phyloP scores from a whole-genome alignment of 35 echinoderm and acorn worm species.

The Stichopus chloronotus region DNA sequence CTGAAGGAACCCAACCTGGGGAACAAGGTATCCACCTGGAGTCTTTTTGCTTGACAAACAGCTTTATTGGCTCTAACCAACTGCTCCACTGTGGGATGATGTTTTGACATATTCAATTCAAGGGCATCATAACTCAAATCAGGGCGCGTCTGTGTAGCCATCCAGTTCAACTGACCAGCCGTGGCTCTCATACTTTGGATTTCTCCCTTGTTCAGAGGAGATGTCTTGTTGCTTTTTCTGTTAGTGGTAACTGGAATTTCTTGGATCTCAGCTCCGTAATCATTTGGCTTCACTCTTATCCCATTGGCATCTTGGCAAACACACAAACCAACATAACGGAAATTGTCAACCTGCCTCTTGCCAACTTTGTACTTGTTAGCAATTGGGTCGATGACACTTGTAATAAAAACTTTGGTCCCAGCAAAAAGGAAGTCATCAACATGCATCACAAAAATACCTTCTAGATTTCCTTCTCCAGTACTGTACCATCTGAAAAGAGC shows the following conservation, averaged over 20 bases:
- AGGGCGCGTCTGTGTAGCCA: constrained; percentile 56
- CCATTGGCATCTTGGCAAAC: constrained; percentile 27
- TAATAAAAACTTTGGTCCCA: constrained; percentile 43
- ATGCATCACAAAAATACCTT: constrained; percentile 33
- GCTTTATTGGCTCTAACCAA: too few relatives aligned
- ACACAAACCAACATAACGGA: constrained; percentile 47
- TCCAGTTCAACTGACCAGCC: constrained; percentile 56
- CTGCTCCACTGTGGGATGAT: constrained; percentile 55
- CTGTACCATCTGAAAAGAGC: constrained; percentile 21
- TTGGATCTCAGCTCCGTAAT: constrained; percentile 26
- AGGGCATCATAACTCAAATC: constrained; percentile 68
- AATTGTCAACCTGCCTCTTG: constrained; percentile 36
- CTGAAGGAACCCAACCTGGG: constrained; percentile 4
- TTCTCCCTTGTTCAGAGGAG: constrained; percentile 38
- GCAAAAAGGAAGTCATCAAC: constrained; percentile 59
- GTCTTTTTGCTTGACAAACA: constrained; percentile 45
- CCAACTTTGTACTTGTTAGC: constrained; percentile 62
- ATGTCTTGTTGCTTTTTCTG: constrained; percentile 48
- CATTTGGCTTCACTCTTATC: constrained; percentile 46
- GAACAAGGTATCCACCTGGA: neutral
- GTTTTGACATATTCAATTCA: constrained; percentile 61
- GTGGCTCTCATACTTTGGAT: constrained; percentile 52
- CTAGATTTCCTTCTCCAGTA: neutral
- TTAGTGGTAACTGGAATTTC: too few relatives aligned
- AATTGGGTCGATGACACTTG: constrained; percentile 23